Evolutionary conservation across 2,797 vertebrate species (phyloP).

Genomic region (Anabas testudineus): DNA sequence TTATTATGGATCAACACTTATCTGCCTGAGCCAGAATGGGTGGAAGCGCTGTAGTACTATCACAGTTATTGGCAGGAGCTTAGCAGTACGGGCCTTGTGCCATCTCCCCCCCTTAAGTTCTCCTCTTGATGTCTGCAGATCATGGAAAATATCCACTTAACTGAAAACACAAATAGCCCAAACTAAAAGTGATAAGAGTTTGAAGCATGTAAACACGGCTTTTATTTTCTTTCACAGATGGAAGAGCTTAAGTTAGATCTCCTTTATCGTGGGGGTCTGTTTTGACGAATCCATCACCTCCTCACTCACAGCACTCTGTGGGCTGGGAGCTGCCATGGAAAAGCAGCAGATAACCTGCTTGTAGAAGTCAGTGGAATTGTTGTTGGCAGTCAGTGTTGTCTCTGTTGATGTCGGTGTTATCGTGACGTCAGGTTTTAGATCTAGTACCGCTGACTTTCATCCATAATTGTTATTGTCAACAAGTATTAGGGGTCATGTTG

Average conservation of each 20-base stretch:
- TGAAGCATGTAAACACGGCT: conserved; percentile 61
- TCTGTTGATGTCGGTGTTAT: conserved; percentile 53
- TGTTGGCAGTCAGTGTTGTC: conserved; percentile 64
- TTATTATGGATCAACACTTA: conserved; percentile 22
- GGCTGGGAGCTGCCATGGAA: conserved; percentile 31
- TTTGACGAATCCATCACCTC: conserved; percentile 58
- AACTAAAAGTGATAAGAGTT: conserved; percentile 42
- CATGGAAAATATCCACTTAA: conserved; percentile 56
- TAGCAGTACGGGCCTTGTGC: conserved; percentile 8
- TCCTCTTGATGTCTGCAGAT: conserved; percentile 36
- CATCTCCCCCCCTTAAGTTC: background rate
- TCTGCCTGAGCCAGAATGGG: conserved; percentile 19
- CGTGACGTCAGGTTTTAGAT: conserved; percentile 66
- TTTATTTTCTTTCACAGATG: conserved; percentile 48
- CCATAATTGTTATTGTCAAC: conserved; percentile 51
- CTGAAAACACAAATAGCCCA: conserved; percentile 39
- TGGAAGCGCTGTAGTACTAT: conserved; percentile 33
- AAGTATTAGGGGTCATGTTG: conserved; percentile 22
- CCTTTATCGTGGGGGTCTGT: conserved; percentile 52
- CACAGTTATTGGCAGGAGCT: conserved; percentile 42
- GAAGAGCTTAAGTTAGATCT: conserved; percentile 46
- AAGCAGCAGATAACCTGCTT: conserved; percentile 67
- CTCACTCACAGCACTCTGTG: conserved; percentile 4
- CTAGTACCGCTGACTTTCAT: conserved; percentile 56
- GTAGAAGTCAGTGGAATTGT: conserved; percentile 55